Conservation (phyloP, 1,140 invertebrate genomes). For the Lysiphlebus fabarum region DNA sequence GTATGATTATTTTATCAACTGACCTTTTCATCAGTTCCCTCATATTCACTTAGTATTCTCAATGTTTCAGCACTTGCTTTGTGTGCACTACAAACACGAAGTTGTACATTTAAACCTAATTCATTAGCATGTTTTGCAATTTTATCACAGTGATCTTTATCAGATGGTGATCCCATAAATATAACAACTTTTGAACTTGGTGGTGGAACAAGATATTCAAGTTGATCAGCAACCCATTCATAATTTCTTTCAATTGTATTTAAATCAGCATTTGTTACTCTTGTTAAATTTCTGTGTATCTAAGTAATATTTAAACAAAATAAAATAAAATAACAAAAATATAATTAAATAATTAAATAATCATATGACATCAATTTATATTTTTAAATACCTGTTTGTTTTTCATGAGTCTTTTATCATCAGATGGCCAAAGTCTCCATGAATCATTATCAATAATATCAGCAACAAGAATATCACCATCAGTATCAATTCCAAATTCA, state of each 20-base stretch:
- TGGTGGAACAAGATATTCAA: constrained; percentile 66
- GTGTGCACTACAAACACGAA: constrained; percentile 88
- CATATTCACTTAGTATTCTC: constrained; percentile 77
- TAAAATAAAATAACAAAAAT: no score
- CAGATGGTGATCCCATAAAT: constrained; percentile 90
- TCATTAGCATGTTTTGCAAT: constrained; percentile 65
- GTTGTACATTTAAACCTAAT: constrained; percentile 71
- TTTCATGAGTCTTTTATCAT: constrained; percentile 94
- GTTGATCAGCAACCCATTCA: constrained; percentile 84
- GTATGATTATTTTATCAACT: constrained; percentile 8
- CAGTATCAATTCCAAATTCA: constrained; percentile 83
- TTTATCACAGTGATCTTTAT: constrained; percentile 78
- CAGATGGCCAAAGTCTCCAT: constrained; percentile 95
- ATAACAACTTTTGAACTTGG: constrained; percentile 74
- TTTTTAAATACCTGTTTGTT: constrained; percentile 99
- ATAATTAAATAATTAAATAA: no score
- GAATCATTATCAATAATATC: constrained; percentile 98
- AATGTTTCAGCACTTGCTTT: constrained; percentile 87
- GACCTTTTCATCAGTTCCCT: constrained; percentile 60
- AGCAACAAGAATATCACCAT: constrained; percentile 83
- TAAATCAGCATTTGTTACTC: constrained; percentile 81
- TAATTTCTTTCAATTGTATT: constrained; percentile 92
- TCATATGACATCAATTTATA: no score
- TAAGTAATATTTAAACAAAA: no score
- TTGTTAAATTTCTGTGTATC: constrained; percentile 84